Base-by-base conservation (phyloP, 1,140 invertebrate species). In the Drosophila tristis region DNA sequence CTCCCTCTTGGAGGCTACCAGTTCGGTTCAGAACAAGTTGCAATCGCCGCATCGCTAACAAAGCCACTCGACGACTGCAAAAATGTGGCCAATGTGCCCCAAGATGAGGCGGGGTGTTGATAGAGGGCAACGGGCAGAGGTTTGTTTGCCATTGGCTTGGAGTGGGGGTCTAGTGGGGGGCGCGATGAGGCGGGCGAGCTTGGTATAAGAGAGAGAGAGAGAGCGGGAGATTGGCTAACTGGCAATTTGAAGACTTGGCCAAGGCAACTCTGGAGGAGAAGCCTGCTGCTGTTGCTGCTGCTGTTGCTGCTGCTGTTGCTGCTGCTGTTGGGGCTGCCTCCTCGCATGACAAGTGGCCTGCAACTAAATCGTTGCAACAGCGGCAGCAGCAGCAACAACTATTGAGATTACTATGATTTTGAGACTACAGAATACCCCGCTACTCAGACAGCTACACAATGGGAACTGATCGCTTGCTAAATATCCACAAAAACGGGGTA, bases 21-120 rank as follows among this genome's bases (percentile, higher is more conserved):
- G 39, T 15, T 61, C 13, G 39, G 39, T 48, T 55, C 56, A 71
- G 78, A 80, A 81, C 79, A 81, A 81, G 78, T 77, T 81, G 67
- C 57, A 81, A 77, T 72, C 72, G 78, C 73, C 60, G 74, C 67
- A 78, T 66, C 62, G 68, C 76, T 79, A 78, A 79, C 76, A 75
- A 80, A 80, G 78, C 78, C 80, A 84, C 80, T 84, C 81, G 80
- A 84, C 80, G 67, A 84, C 76, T 84, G 80, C 66, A 85, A 85
- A 85, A 84, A 79, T 84, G 80, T 84, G 80, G 66, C 61, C 71
- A 65, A 51, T 55, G 55, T 26, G 48, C 20, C 16, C 43, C 31
- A 51, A 58, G 35, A 39, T 4, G 11, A 47, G 61, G 61, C 73
- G 54, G 51, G 47, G 56, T 66, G 49, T 59, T 31, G 62, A 61